Evolutionary conservation across 2,113 vertebrate species (phyloP).

Genomic region (Nycticryphes semicollaris): DNA sequence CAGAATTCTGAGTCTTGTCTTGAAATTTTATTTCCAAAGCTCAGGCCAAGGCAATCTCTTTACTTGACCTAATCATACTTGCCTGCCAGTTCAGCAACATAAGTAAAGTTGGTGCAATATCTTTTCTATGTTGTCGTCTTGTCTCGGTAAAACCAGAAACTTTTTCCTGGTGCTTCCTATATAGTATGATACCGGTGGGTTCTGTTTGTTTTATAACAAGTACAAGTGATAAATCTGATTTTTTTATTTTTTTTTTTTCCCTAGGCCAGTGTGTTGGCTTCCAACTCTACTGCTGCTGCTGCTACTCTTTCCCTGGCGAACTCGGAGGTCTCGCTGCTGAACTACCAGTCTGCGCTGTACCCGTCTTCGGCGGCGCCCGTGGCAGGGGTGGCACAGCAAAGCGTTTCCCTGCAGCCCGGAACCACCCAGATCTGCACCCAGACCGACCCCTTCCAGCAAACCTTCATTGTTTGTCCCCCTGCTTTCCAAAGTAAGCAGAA

Average conservation of each 20-base stretch:
- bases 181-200: not conserved
- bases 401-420: slow-evolving; percentile 90
- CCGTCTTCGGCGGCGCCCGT: slow-evolving; percentile 94
- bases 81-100: not conserved
- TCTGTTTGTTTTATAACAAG: not conserved
- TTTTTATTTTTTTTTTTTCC: not conserved
- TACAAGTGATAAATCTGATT: not conserved
- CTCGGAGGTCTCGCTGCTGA: slow-evolving; percentile 89
- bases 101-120: not conserved
- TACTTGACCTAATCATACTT: not conserved
- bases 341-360: slow-evolving; percentile 94
- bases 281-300: slow-evolving; percentile 87
- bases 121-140: not conserved
- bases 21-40: not conserved
- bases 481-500: slow-evolving; percentile 89
- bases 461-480: slow-evolving; percentile 96
- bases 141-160: not conserved
- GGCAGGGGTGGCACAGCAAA: slow-evolving; percentile 90
- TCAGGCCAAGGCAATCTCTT: not conserved
- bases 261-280: slow-evolving; percentile 81
- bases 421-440: slow-evolving; percentile 93
- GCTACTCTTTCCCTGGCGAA: slow-evolving; percentile 93
- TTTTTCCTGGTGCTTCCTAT: not conserved
- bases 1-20: not conserved
- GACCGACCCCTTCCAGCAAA: slow-evolving; percentile 95